Base-by-base conservation (phyloP, 2,888 invertebrate species). In the Andrena chrysosceles region DNA sequence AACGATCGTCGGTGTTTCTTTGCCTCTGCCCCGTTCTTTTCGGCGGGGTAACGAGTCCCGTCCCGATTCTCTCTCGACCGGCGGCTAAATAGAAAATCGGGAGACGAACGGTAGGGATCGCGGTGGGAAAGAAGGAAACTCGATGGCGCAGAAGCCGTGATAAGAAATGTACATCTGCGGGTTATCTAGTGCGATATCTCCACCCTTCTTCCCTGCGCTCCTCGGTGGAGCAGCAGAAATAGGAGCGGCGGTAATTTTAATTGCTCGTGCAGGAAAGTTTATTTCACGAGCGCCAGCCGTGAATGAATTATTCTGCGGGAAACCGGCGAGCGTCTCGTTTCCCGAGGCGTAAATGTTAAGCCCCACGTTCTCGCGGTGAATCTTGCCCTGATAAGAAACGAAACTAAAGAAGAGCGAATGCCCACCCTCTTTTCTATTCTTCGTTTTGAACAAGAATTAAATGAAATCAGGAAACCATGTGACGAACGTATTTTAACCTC, bases 401-500 rank as follows among this genome's bases (percentile, higher is more conserved):
- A 20, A 3, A 26, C 35, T 49, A 31, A 59, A 75, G 29, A 26
- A 35, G 35, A 73, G 16, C 56, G 29, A 56, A 56, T n/a, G 8
- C 13, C 31, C 20, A 3, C 35, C 23, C 49, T 31, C 8, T 54
- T n/a, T 35, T 31, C 64, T 20, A 16, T 60, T 26, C 42, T 64
- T 76, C 49, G 78, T 62, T 69, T 26, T 75, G 48, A 60, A 48
- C 23, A 77, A 68, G 56, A 20, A 67, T 77, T 66, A 42, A 64
- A 78, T 82, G 64, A 76, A 79, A 59, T 77, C 72, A 82, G 75
- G 42, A 77, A 60, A 77, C 72, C 85, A 59, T 83, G 69, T 56
- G 84, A 83, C 77, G 86, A 91, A 90, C 89, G 85, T 91, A 90
- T 91, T 93, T 92, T 93, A 93, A 93, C 91, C 90, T 91, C 89